A percentile compares a stretch with the other conserved stretches of the same genome.
Evolutionary conservation across 2,888 invertebrate species (phyloP).

Genomic region (Coenonympha arcania): DNA sequence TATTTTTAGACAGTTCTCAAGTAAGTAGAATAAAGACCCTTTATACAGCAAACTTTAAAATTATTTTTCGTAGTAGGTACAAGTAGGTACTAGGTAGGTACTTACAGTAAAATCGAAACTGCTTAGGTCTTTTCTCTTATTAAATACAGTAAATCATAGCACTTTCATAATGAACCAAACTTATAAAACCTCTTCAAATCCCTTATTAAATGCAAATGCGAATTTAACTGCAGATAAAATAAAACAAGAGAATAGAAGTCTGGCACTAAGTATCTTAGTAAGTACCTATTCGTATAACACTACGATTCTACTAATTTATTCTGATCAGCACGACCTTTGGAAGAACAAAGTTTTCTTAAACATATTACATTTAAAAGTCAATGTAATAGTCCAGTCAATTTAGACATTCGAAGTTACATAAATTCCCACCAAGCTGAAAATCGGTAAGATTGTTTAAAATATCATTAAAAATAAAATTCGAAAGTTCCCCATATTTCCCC

Average conservation of each 20-base stretch:
- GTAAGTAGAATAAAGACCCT: background rate
- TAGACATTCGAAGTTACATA: too few relatives aligned
- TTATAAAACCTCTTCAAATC: background rate
- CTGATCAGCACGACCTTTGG: slow-evolving; percentile 25
- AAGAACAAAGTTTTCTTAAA: slow-evolving; percentile 28
- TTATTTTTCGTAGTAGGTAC: background rate
- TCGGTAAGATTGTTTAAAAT: too few relatives aligned
- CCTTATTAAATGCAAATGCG: slow-evolving; percentile 8
- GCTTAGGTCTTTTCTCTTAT: too few relatives aligned
- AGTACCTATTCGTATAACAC: too few relatives aligned
- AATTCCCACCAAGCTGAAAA: too few relatives aligned
- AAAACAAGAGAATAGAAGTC: slow-evolving; percentile 21
- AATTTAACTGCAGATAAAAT: slow-evolving; percentile 12
- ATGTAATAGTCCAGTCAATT: too few relatives aligned
- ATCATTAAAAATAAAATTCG: too few relatives aligned
- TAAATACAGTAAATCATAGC: background rate
- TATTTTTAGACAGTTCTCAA: background rate
- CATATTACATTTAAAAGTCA: slow-evolving; percentile 56
- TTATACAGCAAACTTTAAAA: background rate
- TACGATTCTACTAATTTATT: slow-evolving; percentile 26
- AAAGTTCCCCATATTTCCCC: too few relatives aligned
- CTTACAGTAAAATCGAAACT: background rate
- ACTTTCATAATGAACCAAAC: background rate
- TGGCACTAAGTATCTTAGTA: slow-evolving; percentile 12
- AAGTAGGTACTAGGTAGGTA: background rate